Evolutionary conservation across 2,797 vertebrate genomes (phyloP), one percentile per base, ranked within the genome.

Genomic region (Cirrhinus mrigala): DNA sequence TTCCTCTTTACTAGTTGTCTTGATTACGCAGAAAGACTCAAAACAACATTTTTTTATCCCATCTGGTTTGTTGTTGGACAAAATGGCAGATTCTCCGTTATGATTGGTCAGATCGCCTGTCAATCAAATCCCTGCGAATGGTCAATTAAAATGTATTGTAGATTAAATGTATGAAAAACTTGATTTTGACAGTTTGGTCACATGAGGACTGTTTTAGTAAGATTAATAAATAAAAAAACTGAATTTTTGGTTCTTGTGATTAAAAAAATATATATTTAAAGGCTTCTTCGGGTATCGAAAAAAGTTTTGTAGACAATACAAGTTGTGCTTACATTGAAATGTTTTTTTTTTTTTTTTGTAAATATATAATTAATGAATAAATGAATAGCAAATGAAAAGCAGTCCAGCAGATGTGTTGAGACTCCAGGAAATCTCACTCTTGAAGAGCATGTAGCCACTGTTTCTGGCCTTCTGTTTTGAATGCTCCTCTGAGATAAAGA

Each of bases 401-500:
- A 74, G 46, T 46, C 15, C 24, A 50, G 16, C 18, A 27, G 46
- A 10, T 27, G 70, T 18, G 7, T 15, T n/a, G 11, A 46, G 15
- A 27, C 22, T 22, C 15, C 16, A 12, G 16, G 48, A 52, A 37
- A 29, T 73, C 70, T 73, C 70, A 46, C 7, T 29, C 16, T 18
- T 22, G 14, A 56, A 56, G 8, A 44, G 37, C 37, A 27, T 46
- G 14, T 0, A 46, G 40, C 20, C 22, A 60, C 33, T 77, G 54
- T 16, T 44, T 44, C 75, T 77, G 33, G 27, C 12, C 7, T 27
- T 46, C 44, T 29, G 58, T 66, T 79, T 66, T 66, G 56, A 62
- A 62, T 62, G 76, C 56, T 20, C 4, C 22, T 68, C 62, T 80
- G 20, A 68, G 27, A 80, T 68, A 68, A 52, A 52, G 44, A 68